Percentiles rank a stretch among this genome's conserved stretches.
These are phyloP conservation scores for Drosophila peninsularis DNA, from an alignment of 2,888 invertebrate species.

Conservation along the genomic window DNA sequence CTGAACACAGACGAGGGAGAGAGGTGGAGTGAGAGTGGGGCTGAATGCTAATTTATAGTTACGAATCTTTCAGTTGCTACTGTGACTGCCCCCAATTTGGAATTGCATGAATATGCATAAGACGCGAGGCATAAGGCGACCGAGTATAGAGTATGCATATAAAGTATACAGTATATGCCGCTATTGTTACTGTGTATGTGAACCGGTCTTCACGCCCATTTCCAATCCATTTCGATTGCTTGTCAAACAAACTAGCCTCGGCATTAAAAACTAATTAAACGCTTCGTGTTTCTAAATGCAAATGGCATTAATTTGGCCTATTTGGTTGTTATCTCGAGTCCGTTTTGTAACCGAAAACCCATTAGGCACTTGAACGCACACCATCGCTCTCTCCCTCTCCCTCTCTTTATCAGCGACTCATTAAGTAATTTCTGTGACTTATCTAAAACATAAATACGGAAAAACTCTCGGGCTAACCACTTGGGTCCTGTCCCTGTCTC, in stretches of 20 bases:
- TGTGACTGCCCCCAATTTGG: slow-evolving; percentile 15
- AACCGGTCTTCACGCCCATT: slow-evolving; percentile 74
- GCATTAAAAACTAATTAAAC: slow-evolving; percentile 78
- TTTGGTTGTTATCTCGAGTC: slow-evolving; percentile 71
- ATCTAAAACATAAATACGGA: slow-evolving; percentile 46
- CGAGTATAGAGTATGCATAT: background rate
- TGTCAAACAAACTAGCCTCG: slow-evolving; percentile 76
- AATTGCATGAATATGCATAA: slow-evolving; percentile 40
- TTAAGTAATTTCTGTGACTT: slow-evolving; percentile 75
- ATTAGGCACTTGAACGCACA: slow-evolving; percentile 72
- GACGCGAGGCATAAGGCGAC: slow-evolving; percentile 9
- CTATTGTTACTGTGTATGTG: slow-evolving; percentile 4
- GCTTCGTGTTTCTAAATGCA: slow-evolving; percentile 57
- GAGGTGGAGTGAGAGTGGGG: slow-evolving; percentile 14
- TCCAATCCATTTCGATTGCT: slow-evolving; percentile 64
- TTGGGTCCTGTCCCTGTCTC: slow-evolving; percentile 59
- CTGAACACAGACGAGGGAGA: slow-evolving; percentile 18
- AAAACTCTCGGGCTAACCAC: slow-evolving; percentile 31
- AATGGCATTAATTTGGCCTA: slow-evolving; percentile 70
- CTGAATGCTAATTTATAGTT: slow-evolving; percentile 56
- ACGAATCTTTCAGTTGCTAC: slow-evolving; percentile 37
- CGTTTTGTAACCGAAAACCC: slow-evolving; percentile 77
- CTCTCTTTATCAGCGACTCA: slow-evolving; percentile 68
- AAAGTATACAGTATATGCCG: background rate
- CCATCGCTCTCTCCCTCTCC: slow-evolving; percentile 5